A percentile compares a stretch with the other conserved stretches of the same genome.
Evolutionary conservation across 2,797 vertebrate species (phyloP).

Genomic region (Gobio occitaniae): DNA sequence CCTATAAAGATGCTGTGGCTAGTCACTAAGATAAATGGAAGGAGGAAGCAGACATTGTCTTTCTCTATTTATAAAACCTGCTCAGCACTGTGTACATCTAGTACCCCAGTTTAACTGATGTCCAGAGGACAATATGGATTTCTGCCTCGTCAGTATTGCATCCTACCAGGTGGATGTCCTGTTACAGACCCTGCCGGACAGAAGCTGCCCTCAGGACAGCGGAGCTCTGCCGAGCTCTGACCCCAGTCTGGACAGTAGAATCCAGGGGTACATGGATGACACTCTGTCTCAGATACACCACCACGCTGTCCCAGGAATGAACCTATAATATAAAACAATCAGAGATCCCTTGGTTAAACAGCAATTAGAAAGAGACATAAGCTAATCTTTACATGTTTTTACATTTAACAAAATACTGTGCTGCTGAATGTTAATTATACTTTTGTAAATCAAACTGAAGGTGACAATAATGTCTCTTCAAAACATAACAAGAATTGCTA

Average conservation of each 20-base stretch:
- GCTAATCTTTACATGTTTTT: not conserved
- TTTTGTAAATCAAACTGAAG: constrained; percentile 2
- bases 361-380: not conserved
- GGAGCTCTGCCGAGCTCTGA: constrained; percentile 75
- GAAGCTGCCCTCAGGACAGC: constrained; percentile 87
- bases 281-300: constrained; percentile 77
- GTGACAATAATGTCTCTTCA: not conserved
- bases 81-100: constrained; percentile 54
- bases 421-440: not conserved
- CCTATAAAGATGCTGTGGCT: constrained; percentile 52
- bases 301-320: constrained; percentile 78
- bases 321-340: constrained; percentile 71
- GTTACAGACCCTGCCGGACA: constrained; percentile 83
- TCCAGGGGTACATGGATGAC: constrained; percentile 82
- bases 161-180: constrained; percentile 76
- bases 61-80: constrained; percentile 33
- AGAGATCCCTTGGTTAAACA: not conserved
- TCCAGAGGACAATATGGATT: constrained; percentile 8
- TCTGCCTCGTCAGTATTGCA: not conserved
- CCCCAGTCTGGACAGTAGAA: constrained; percentile 84
- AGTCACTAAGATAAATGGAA: constrained; percentile 58
- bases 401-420: not conserved
- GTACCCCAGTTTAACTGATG: constrained; percentile 42
- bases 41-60: constrained; percentile 31
- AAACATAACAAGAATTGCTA: not conserved